Conservation (phyloP, 2,113 vertebrate species). For the Otocyon megalotis region DNA sequence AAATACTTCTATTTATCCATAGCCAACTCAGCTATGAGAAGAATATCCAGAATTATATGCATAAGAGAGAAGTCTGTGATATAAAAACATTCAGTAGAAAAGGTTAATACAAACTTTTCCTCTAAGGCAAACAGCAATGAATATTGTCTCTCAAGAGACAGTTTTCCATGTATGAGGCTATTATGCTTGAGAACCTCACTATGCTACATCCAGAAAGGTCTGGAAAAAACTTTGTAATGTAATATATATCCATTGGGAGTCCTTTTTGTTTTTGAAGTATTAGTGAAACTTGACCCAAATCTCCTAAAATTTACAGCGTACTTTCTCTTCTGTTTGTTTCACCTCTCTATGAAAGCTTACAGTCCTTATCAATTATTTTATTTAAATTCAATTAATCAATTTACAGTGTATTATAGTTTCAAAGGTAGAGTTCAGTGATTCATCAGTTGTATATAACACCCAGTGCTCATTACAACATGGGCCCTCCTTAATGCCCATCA, state of each 20-base stretch:
- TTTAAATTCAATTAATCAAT: not conserved
- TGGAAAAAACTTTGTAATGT: not conserved
- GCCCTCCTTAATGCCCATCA: not conserved
- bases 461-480: not conserved
- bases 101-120: not conserved
- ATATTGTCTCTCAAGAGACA: not conserved
- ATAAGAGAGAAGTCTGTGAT: not conserved
- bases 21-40: not conserved
- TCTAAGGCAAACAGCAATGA: not conserved
- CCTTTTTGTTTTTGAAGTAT: not conserved
- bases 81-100: not conserved
- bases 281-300: conserved; percentile 1
- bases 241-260: not conserved
- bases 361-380: not conserved
- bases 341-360: not conserved
- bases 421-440: not conserved
- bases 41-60: not conserved
- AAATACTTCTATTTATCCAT: not conserved
- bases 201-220: not conserved
- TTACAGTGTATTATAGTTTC: not conserved
- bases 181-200: not conserved
- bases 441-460: not conserved
- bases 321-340: not conserved
- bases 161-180: not conserved
- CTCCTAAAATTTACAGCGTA: not conserved